phyloP scores from a whole-genome alignment of 2,113 vertebrate genomes.

The Phasianus colchicus region DNA sequence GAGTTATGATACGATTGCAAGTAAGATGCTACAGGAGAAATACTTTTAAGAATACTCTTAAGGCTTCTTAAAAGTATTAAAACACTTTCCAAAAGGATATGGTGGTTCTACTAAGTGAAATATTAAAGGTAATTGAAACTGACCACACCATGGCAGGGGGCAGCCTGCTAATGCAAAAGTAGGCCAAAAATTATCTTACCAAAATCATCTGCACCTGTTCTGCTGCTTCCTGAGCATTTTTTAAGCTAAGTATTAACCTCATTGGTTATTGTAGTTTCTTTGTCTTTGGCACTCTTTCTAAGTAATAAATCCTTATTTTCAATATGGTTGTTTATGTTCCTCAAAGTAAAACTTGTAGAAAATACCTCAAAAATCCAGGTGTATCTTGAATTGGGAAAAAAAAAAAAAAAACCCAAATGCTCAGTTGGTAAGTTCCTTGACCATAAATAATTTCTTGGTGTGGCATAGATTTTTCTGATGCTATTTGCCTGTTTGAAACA shows the following conservation, averaged over 20 bases:
- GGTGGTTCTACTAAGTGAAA: neutral
- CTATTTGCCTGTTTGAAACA: neutral
- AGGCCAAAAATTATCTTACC: neutral
- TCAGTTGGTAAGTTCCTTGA: neutral
- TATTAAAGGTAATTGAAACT: neutral
- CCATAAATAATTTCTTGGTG: neutral
- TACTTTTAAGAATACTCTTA: too few species aligned
- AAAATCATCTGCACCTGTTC: neutral
- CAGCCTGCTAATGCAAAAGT: neutral
- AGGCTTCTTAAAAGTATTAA: too few species aligned
- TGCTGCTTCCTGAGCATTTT: neutral
- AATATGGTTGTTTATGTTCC: rapidly evolving
- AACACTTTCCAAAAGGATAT: neutral
- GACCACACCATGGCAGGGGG: neutral
- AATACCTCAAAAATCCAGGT: neutral
- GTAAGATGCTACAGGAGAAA: neutral
- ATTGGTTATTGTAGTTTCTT: neutral
- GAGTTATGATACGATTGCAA: neutral
- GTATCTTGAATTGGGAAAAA: neutral
- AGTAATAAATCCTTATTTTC: neutral
- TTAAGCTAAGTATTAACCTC: neutral
- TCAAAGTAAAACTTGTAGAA: neutral
- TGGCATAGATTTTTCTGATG: neutral
- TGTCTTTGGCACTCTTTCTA: rapidly evolving
- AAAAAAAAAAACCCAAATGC: neutral